Conservation (phyloP, 2,888 invertebrate species). For the Drosophila austrosaltans region DNA sequence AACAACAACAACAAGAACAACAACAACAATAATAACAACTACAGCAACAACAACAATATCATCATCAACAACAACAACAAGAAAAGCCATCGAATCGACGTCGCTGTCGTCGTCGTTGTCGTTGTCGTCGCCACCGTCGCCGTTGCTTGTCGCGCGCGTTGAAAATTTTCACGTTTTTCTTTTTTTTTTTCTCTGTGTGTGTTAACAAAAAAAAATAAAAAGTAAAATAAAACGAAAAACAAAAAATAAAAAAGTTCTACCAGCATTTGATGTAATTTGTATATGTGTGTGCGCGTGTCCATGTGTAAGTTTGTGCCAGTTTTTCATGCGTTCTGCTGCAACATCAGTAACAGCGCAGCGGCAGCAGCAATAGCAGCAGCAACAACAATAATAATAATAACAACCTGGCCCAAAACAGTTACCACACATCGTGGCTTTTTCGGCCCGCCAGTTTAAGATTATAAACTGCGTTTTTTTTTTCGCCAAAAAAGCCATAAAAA, state of each 20-base stretch:
- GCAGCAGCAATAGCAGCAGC: constrained; percentile 39
- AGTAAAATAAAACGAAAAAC: constrained; percentile 1
- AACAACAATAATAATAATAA: constrained; percentile 35
- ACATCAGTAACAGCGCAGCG: constrained; percentile 41
- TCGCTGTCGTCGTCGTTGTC: constrained; percentile 17
- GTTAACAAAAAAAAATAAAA: constrained; percentile 18
- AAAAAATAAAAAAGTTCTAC: constrained; percentile 38
- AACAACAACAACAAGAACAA: neutral
- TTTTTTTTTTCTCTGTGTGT: constrained; percentile 3
- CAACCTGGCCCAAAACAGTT: constrained; percentile 55
- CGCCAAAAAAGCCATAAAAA: constrained; percentile 73
- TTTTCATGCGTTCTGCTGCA: constrained; percentile 69
- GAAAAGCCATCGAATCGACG: constrained; percentile 5
- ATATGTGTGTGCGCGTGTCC: constrained; percentile 25
- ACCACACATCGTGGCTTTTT: constrained; percentile 48
- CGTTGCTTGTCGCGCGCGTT: constrained; percentile 47
- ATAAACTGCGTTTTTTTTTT: constrained; percentile 76
- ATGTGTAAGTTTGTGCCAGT: constrained; percentile 63
- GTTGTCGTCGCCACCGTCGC: constrained; percentile 53
- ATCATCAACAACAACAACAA: constrained; percentile 1
- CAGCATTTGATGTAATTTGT: constrained; percentile 31
- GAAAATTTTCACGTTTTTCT: constrained; percentile 60
- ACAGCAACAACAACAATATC: neutral
- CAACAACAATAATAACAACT: neutral
- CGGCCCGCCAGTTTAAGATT: constrained; percentile 43